Conservation (phyloP, 2,797 vertebrate genomes). For the Anguilla marmorata region DNA sequence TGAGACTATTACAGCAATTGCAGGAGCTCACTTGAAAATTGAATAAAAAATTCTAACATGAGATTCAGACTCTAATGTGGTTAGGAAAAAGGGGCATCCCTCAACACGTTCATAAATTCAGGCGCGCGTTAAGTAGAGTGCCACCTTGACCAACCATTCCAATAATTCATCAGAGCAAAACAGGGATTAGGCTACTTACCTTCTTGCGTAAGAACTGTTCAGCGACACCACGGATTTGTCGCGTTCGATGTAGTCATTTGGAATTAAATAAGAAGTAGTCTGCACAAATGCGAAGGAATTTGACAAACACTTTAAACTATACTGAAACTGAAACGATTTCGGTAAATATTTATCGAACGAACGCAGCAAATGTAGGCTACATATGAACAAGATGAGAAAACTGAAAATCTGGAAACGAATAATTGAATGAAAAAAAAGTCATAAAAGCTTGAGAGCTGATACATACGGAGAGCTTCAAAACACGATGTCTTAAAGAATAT, state of each 20-base stretch:
- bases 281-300: neutral
- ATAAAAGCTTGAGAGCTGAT: neutral
- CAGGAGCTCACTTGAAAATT: neutral
- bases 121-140: neutral
- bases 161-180: neutral
- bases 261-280: neutral
- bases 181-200: too few relatives aligned
- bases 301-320: neutral
- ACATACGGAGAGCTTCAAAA: slow-evolving; percentile 8
- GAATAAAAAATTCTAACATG: neutral
- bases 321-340: neutral
- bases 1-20: neutral
- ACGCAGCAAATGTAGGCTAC: too few relatives aligned
- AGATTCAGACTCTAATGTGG: neutral
- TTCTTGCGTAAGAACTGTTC: too few relatives aligned
- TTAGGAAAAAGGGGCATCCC: neutral
- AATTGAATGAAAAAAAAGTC: too few relatives aligned
- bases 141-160: neutral
- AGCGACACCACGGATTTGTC: too few relatives aligned
- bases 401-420: too few relatives aligned
- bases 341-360: too few relatives aligned
- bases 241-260: too few relatives aligned
- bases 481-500: neutral
- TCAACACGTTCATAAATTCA: neutral
- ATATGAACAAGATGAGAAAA: too few relatives aligned